phyloP scores from a whole-genome alignment of 1,140 invertebrate species.

The Drosophila kikkawai region DNA sequence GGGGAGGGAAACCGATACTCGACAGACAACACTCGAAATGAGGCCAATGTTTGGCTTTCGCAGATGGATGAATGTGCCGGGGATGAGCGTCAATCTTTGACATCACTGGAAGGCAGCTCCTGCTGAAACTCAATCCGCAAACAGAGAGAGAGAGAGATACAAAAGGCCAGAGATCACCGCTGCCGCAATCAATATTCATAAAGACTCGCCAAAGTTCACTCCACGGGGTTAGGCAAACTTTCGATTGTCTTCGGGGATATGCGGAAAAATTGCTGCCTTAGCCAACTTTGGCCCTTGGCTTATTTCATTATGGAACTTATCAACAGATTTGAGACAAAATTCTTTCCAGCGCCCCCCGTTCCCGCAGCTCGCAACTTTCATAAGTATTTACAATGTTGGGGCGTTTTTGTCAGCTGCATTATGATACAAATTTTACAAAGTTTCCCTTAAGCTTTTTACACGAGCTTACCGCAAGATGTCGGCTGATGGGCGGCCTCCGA shows the following conservation, averaged over 20 bases:
- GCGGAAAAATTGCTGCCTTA: constrained; percentile 29
- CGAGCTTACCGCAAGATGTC: constrained; percentile 54
- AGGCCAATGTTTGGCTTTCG: constrained; percentile 46
- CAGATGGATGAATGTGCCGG: constrained; percentile 22
- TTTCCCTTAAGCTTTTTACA: constrained; percentile 65
- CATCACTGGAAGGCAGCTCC: neutral
- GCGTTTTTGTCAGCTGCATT: constrained; percentile 56
- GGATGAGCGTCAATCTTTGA: constrained; percentile 17
- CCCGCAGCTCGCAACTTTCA: constrained; percentile 24
- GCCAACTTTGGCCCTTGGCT: constrained; percentile 48
- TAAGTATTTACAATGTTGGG: constrained; percentile 56
- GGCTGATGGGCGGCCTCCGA: constrained; percentile 24
- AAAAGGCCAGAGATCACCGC: constrained; percentile 34
- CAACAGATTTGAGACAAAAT: constrained; percentile 58
- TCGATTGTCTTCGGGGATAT: constrained; percentile 56
- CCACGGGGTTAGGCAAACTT: constrained; percentile 40
- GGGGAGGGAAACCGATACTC: constrained; percentile 53
- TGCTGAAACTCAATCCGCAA: constrained; percentile 32
- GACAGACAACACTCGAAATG: constrained; percentile 28
- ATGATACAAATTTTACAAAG: constrained; percentile 62
- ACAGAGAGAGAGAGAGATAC: constrained; percentile 8
- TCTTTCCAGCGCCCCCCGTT: neutral
- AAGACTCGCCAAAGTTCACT: constrained; percentile 41
- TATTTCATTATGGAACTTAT: constrained; percentile 60
- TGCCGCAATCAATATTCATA: constrained; percentile 53